Evolutionary conservation across 2,113 vertebrate species (phyloP).

Genomic region (Cavia porcellus): DNA sequence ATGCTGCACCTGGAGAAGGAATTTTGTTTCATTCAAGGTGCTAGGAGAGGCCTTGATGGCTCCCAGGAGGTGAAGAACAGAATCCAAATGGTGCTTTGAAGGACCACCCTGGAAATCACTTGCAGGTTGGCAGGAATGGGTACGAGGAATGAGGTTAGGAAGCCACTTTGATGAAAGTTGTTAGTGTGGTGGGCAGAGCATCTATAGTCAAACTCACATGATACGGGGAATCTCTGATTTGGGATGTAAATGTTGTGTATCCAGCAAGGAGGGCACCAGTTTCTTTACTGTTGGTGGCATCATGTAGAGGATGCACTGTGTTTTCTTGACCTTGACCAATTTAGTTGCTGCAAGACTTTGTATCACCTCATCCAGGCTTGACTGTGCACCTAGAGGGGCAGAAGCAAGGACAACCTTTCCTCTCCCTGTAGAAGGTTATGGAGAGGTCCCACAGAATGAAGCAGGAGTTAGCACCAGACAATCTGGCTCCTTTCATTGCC

Average conservation of each 20-base stretch:
- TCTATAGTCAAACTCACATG: constrained; percentile 55
- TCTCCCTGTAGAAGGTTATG: too few species aligned
- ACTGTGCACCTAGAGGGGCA: constrained; percentile 54
- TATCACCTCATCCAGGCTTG: constrained; percentile 61
- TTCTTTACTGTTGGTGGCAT: background rate
- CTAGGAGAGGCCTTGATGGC: background rate
- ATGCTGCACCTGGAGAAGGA: too few species aligned
- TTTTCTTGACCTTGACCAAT: too few species aligned
- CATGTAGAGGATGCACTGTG: too few species aligned
- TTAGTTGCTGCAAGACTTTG: constrained; percentile 7
- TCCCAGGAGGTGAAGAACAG: background rate
- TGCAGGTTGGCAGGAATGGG: background rate
- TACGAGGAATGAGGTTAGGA: background rate
- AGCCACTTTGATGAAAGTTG: background rate
- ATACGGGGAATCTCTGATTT: background rate
- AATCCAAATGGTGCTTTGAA: background rate
- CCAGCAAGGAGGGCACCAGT: constrained; percentile 13
- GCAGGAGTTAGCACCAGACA: too few species aligned
- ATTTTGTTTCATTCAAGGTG: background rate
- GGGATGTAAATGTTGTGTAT: background rate
- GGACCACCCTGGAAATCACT: background rate
- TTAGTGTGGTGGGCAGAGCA: background rate
- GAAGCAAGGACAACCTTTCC: too few species aligned
- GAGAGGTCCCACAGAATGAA: background rate
- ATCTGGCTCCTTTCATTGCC: too few species aligned